Evolutionary conservation across 2,113 vertebrate species (phyloP).

Genomic region (Pelusios castaneus): DNA sequence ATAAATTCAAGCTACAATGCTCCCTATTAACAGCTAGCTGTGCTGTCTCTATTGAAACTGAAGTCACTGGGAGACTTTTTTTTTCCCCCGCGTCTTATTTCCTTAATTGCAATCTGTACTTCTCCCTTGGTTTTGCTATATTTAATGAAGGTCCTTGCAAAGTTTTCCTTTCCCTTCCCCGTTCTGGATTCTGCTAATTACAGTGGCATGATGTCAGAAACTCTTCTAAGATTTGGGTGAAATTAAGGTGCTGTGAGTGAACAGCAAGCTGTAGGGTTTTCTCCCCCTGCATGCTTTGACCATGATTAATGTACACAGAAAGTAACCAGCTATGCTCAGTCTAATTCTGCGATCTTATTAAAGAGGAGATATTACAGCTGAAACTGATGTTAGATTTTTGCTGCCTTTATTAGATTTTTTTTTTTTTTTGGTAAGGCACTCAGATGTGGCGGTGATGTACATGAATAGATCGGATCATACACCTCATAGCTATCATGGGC

Average conservation of each 20-base stretch:
- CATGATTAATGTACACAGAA: conserved; percentile 45
- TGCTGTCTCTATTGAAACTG: neutral
- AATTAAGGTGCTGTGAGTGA: conserved; percentile 47
- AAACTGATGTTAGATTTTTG: neutral
- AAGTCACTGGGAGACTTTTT: too few relatives aligned
- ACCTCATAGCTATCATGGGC: neutral
- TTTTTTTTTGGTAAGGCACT: neutral
- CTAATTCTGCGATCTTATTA: conserved; percentile 39
- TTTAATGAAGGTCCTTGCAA: neutral
- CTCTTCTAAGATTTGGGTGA: conserved; percentile 46
- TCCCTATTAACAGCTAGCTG: neutral
- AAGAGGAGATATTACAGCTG: neutral
- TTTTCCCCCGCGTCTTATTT: neutral
- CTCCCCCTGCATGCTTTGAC: conserved; percentile 4
- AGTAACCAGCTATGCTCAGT: conserved; percentile 19
- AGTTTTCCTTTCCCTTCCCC: conserved; percentile 26
- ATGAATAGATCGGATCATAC: neutral
- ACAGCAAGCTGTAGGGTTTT: conserved; percentile 47
- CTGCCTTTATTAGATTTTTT: neutral
- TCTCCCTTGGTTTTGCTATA: neutral
- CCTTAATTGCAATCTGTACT: neutral
- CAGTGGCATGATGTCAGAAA: conserved; percentile 39
- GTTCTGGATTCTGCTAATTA: conserved; percentile 44
- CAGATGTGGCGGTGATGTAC: neutral
- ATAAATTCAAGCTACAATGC: neutral